Percentiles rank a stretch among this genome's conserved stretches.
Conservation (phyloP, 2,888 invertebrate species). For the Nemapogon koenigi region DNA sequence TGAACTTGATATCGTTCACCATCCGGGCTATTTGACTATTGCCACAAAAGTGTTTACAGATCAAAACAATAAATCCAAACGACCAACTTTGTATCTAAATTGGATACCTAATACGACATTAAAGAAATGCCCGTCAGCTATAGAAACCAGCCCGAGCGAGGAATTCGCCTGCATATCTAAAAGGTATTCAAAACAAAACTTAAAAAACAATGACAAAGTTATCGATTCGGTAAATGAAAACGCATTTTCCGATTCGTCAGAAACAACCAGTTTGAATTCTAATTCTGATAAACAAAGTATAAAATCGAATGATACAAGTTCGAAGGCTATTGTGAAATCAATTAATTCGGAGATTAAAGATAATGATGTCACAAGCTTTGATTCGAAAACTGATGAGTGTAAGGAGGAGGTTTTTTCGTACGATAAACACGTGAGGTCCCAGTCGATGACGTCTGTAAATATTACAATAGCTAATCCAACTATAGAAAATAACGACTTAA, state of each 20-base stretch:
- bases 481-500: constrained; percentile 73
- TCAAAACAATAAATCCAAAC: constrained; percentile 76
- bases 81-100: constrained; percentile 85
- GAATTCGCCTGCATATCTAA: constrained; percentile 38
- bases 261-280: constrained; percentile 57
- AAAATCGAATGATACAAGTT: constrained; percentile 41
- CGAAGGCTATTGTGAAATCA: background rate
- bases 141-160: constrained; percentile 65
- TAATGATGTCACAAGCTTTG: constrained; percentile 37
- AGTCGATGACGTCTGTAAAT: constrained; percentile 70
- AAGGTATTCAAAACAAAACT: constrained; percentile 23
- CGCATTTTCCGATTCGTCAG: constrained; percentile 60
- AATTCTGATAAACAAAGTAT: constrained; percentile 60
- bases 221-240: constrained; percentile 44
- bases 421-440: constrained; percentile 57
- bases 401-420: constrained; percentile 44
- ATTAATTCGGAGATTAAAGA: constrained; percentile 37
- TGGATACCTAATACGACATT: constrained; percentile 95
- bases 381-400: constrained; percentile 36
- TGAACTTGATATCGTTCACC: constrained; percentile 84
- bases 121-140: constrained; percentile 80
- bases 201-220: constrained; percentile 28
- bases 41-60: constrained; percentile 82
- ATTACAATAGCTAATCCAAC: constrained; percentile 76
- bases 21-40: constrained; percentile 91